Evolutionary conservation across 2,113 vertebrate genomes (phyloP).

Genomic region (Mustelus asterias): DNA sequence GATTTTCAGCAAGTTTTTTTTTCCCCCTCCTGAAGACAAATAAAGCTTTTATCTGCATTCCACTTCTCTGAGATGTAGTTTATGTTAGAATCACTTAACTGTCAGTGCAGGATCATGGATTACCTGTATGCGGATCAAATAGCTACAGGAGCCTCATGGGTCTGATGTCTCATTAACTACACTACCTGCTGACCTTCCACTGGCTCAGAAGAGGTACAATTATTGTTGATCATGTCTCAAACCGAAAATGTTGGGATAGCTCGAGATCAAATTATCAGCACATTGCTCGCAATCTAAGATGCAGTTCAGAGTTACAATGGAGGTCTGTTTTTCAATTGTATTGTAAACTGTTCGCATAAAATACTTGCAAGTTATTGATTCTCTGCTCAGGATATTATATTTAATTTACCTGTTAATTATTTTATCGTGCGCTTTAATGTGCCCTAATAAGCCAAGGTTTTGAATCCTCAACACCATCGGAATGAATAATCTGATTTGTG

Average conservation of each 20-base stretch:
- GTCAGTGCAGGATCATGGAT: constrained; percentile 49
- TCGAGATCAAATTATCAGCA: not conserved
- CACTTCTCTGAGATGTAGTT: constrained; percentile 50
- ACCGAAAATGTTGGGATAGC: not conserved
- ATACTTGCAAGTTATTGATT: not conserved
- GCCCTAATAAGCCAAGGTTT: not conserved
- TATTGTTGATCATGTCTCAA: not conserved
- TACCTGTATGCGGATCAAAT: constrained; percentile 55
- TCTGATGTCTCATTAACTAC: constrained; percentile 14
- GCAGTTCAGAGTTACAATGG: not conserved
- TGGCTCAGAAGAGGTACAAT: constrained; percentile 4
- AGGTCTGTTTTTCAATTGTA: not conserved
- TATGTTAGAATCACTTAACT: constrained; percentile 62
- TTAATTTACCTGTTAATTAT: too few relatives aligned
- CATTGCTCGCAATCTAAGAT: not conserved
- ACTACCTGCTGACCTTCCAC: constrained; percentile 9
- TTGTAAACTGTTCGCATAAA: not conserved
- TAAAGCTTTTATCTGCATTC: constrained; percentile 58
- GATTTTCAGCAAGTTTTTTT: constrained; percentile 45
- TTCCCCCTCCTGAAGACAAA: constrained; percentile 51
- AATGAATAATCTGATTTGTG: not conserved
- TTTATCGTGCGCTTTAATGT: not conserved
- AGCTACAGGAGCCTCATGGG: not conserved
- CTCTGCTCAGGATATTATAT: constrained; percentile 9
- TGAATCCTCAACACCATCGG: not conserved